Evolutionary conservation across 2,113 vertebrate genomes (phyloP).

Genomic region (Conger conger): DNA sequence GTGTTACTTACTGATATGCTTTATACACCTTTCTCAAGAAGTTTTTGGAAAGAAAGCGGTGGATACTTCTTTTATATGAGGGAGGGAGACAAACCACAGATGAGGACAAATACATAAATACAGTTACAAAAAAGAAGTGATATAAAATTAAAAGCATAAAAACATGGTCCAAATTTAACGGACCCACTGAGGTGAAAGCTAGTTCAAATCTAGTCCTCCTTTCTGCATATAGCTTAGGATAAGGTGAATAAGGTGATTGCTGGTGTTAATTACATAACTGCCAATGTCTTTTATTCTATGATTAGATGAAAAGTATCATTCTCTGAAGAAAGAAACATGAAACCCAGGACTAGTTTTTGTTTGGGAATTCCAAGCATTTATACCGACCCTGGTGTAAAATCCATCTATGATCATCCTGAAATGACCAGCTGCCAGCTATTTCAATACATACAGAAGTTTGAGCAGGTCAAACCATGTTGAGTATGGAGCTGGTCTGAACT

Average conservation of each 20-base stretch:
- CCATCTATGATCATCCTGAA: too few species aligned
- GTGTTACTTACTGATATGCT: constrained; percentile 82
- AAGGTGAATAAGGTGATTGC: background rate
- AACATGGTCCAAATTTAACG: background rate
- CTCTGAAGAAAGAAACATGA: background rate
- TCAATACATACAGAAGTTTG: too few species aligned
- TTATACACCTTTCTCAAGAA: constrained; percentile 86
- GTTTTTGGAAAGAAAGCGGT: constrained; percentile 79
- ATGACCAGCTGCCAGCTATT: too few species aligned
- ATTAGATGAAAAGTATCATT: background rate
- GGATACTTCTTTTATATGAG: constrained; percentile 73
- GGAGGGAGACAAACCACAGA: constrained; percentile 57
- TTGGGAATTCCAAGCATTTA: background rate
- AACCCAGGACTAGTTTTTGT: background rate
- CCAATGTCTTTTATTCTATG: too few species aligned
- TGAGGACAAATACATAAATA: constrained; percentile 35
- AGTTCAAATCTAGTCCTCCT: background rate
- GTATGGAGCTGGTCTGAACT: too few species aligned
- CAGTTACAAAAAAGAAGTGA: background rate
- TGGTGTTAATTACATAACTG: background rate
- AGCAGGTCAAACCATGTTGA: too few species aligned
- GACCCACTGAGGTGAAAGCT: background rate
- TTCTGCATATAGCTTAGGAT: background rate
- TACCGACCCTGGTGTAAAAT: too few species aligned
- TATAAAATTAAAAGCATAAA: background rate